Percentiles rank a stretch among this genome's conserved stretches.
phyloP scores from a whole-genome alignment of 2,888 invertebrate genomes.

The Parnassius apollo region DNA sequence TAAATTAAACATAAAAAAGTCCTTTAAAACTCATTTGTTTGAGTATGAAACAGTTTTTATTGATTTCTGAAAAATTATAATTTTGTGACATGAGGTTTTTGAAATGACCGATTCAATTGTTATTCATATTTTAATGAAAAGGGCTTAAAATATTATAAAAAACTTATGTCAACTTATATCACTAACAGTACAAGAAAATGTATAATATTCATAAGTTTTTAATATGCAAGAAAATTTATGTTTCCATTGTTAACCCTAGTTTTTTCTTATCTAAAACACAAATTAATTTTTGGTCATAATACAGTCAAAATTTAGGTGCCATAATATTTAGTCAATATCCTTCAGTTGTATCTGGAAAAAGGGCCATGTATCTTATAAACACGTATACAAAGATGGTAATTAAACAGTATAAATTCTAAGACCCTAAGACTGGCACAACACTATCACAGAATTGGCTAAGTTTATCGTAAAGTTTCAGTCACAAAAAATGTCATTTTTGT shows the following conservation, averaged over 20 bases:
- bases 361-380: too few species aligned
- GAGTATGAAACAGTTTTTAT: too few species aligned
- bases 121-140: background rate
- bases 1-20: too few species aligned
- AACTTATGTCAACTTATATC: background rate
- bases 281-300: constrained; percentile 19
- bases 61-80: too few species aligned
- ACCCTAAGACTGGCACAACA: constrained; percentile 23
- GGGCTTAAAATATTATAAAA: constrained; percentile 4
- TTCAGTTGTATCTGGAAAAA: too few species aligned
- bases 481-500: background rate
- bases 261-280: background rate
- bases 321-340: too few species aligned
- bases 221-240: too few species aligned
- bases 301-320: constrained; percentile 7
- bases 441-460: constrained; percentile 24
- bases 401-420: background rate
- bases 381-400: too few species aligned
- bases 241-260: too few species aligned
- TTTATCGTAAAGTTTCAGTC: background rate
- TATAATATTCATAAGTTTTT: background rate
- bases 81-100: too few species aligned
- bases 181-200: background rate
- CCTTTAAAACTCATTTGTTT: too few species aligned
- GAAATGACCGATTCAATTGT: too few species aligned